phyloP scores from a whole-genome alignment of 2,888 invertebrate genomes.

The Plagodis pulveraria region DNA sequence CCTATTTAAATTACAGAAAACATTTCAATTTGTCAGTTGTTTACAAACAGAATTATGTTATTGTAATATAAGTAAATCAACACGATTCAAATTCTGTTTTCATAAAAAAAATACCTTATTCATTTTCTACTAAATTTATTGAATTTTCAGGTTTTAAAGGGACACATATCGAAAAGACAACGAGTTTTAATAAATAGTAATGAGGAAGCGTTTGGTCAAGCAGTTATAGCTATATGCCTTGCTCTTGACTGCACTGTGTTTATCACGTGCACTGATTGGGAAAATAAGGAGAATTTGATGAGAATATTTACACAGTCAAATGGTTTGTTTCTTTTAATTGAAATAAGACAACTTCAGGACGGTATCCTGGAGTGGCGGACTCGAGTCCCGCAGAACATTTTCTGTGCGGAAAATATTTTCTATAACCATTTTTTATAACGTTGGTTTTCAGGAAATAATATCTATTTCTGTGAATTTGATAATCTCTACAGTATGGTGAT shows the following conservation, averaged over 20 bases:
- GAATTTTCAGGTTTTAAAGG: slow-evolving; percentile 42
- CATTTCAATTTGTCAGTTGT: too few relatives aligned
- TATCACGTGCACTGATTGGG: slow-evolving; percentile 49
- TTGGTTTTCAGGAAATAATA: slow-evolving; percentile 26
- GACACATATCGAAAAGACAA: slow-evolving; percentile 30
- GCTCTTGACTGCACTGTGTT: slow-evolving; percentile 50
- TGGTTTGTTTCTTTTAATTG: slow-evolving; percentile 49
- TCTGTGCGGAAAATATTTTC: too few relatives aligned
- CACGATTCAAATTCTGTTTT: not conserved
- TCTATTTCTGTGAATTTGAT: slow-evolving; percentile 20
- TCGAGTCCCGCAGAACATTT: too few relatives aligned
- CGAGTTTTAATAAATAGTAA: slow-evolving; percentile 55
- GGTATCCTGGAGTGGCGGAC: too few relatives aligned
- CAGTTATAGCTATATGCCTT: slow-evolving; percentile 55
- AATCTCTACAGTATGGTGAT: slow-evolving; percentile 16
- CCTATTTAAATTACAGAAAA: too few relatives aligned
- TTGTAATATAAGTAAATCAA: too few relatives aligned
- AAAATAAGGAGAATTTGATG: slow-evolving; percentile 52
- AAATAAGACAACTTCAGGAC: too few relatives aligned
- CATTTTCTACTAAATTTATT: not conserved
- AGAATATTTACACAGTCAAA: slow-evolving; percentile 54
- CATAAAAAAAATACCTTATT: too few relatives aligned
- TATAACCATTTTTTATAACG: too few relatives aligned
- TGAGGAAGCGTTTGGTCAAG: slow-evolving; percentile 60
- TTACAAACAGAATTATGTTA: too few relatives aligned